Evolutionary conservation across 2,888 invertebrate genomes (phyloP).

Genomic region (Pediacus dermestoides): DNA sequence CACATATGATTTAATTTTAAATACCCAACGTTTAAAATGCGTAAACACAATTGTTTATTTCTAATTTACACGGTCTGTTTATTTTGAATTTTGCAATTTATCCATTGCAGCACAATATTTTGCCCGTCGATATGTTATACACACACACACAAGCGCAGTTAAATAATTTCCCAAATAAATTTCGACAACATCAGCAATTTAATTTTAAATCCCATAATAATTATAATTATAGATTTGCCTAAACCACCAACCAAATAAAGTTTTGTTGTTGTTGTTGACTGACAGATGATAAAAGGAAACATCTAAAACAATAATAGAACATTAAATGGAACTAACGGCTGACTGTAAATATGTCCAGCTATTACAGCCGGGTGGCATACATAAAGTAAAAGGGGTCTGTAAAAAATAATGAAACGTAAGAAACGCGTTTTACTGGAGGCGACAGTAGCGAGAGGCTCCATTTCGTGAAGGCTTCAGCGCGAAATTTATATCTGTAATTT

Average conservation of each 20-base stretch:
- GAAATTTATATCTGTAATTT: constrained; percentile 24
- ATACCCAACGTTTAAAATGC: constrained; percentile 8
- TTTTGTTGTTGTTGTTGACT: too few species aligned
- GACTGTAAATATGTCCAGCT: constrained; percentile 7
- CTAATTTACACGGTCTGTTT: constrained; percentile 9
- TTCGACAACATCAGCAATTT: too few species aligned
- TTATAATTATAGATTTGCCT: too few species aligned
- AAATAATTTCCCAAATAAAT: too few species aligned
- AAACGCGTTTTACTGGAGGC: constrained; percentile 18
- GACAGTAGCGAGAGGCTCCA: constrained; percentile 12
- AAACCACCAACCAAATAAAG: too few species aligned
- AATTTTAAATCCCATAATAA: too few species aligned
- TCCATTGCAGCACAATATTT: constrained; percentile 2
- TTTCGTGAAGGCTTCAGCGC: constrained; percentile 18
- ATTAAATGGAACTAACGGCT: too few species aligned
- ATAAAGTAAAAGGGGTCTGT: constrained; percentile 15
- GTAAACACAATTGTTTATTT: constrained; percentile 10
- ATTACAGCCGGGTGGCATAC: constrained; percentile 12
- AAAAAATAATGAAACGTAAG: constrained; percentile 22
- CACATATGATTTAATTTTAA: constrained; percentile 4
- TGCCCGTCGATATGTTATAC: too few species aligned
- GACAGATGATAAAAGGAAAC: too few species aligned
- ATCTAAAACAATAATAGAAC: too few species aligned
- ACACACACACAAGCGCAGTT: too few species aligned
- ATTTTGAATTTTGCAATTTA: constrained; percentile 10